These are phyloP conservation scores for Cotesia typhae DNA, from an alignment of 1,140 invertebrate genomes.

Conservation along the genomic window DNA sequence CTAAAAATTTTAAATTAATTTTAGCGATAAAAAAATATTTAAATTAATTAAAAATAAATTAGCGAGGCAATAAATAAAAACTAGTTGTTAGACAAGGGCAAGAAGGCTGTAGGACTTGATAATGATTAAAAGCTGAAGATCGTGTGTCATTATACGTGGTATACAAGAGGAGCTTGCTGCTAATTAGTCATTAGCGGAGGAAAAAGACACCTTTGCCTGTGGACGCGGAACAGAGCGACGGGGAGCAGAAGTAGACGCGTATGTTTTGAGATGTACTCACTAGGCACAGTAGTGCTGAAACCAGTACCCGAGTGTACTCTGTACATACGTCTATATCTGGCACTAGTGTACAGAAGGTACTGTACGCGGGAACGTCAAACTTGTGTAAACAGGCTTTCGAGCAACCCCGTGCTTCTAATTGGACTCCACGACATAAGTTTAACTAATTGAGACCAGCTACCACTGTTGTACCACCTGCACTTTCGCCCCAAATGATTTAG, in stretches of 20 bases:
- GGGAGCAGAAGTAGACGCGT: neutral
- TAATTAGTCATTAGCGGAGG: constrained; percentile 67
- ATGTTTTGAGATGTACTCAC: constrained; percentile 4
- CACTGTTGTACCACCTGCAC: constrained; percentile 9
- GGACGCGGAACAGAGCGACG: constrained; percentile 13
- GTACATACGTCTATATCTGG: neutral
- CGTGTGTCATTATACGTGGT: constrained; percentile 59
- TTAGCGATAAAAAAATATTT: no score
- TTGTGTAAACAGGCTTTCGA: constrained; percentile 64
- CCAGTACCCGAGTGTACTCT: constrained; percentile 9
- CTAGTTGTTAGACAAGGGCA: constrained; percentile 17
- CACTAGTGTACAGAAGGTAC: constrained; percentile 15
- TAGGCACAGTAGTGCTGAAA: no score
- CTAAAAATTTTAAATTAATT: no score
- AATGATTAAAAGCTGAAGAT: constrained; percentile 12
- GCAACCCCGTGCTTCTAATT: constrained; percentile 66
- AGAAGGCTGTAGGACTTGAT: neutral
- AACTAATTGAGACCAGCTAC: constrained; percentile 65
- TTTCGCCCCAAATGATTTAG: constrained; percentile 25
- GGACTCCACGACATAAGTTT: constrained; percentile 66
- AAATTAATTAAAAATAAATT: no score
- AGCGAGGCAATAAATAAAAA: neutral
- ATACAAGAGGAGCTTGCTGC: constrained; percentile 57
- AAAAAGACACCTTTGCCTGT: constrained; percentile 60
- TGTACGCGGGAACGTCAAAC: constrained; percentile 49